Base-by-base conservation (phyloP, 2,113 vertebrate species). In the Atractosteus spatula region DNA sequence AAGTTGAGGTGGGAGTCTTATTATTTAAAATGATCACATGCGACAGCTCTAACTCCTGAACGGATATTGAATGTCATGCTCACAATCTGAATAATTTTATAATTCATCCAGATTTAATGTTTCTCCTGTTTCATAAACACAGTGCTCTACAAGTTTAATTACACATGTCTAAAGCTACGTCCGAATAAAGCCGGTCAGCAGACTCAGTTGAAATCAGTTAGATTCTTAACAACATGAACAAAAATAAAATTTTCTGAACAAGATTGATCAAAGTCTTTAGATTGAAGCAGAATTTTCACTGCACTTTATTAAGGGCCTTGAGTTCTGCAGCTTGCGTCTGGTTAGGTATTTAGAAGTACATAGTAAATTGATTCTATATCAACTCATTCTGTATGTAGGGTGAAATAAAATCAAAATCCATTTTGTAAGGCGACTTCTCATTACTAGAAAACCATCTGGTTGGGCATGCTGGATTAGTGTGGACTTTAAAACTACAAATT, bases 141-240 rank as follows among this genome's bases (percentile, higher is more conserved):
- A 69, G 56, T 44, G 74, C 72, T 69, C 63, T 67, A 67, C 76
- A 76, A 68, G 29, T 14, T 41, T 59, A 54, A 14, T 12, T 68
- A 7, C 4, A 73, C 78, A 68, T 70, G 71, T 65, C 44, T 8
- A 74, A 76, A 74, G 81, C 57, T 69, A 43, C 8, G 54, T 10
- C 77, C 85, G 84, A 84, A 89, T 91, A 87, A 81, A 88, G 87
- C 85, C 76, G 82, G 78, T 85, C 84, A 86, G 73, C 74, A 82
- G 86, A 82, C 82, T 86, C 75, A 76, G 83, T 87, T 87, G 81
- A 90, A 83, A 81, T 87, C 84, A 89, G 82, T 89, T 91, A 90
- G 77, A 81, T 82, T 81, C 75, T 85, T 85, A 88, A 61, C 3
- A 66, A 29, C 29, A 41, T 16, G 16, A 8, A 29, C 68, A 71